Evolutionary conservation across 2,113 vertebrate species (phyloP).

Genomic region (Delphinus delphis): DNA sequence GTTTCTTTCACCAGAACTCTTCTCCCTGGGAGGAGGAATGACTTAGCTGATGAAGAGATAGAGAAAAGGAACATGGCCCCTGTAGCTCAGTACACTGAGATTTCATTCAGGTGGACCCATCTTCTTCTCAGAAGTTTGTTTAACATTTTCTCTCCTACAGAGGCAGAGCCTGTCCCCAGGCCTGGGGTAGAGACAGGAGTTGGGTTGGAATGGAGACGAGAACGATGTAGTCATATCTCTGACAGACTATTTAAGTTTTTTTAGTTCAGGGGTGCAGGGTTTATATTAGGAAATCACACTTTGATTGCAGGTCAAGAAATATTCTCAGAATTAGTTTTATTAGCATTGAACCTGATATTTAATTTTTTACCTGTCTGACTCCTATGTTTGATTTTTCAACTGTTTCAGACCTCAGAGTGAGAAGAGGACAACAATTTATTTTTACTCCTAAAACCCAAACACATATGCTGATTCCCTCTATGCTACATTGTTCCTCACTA

Average conservation of each 20-base stretch:
- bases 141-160: neutral
- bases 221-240: neutral
- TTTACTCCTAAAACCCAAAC: neutral
- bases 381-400: neutral
- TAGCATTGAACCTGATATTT: neutral
- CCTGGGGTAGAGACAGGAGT: fast-evolving
- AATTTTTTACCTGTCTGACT: neutral
- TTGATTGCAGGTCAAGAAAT: neutral
- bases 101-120: neutral
- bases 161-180: neutral
- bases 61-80: neutral
- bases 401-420: neutral
- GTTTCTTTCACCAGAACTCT: neutral
- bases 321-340: neutral
- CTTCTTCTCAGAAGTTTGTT: neutral
- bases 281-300: neutral
- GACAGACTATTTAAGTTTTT: neutral
- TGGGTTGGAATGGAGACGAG: neutral
- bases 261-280: neutral
- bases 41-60: neutral
- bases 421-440: neutral
- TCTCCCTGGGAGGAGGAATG: neutral
- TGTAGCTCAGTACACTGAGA: fast-evolving
- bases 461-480: neutral
- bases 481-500: neutral